Evolutionary conservation across 1,140 invertebrate species (phyloP).

Genomic region (Maniola jurtina): DNA sequence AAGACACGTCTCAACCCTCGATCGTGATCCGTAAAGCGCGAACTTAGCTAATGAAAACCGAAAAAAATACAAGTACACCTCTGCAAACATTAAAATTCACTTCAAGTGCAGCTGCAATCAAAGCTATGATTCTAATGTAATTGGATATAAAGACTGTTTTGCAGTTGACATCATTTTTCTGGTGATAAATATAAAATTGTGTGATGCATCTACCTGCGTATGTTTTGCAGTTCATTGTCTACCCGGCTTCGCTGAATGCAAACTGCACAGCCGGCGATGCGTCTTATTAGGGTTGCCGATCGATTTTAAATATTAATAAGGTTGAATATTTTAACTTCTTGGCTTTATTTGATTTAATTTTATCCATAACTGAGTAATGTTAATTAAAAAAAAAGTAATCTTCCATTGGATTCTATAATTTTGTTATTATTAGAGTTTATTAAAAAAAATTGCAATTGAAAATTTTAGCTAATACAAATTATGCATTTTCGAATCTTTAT

Average conservation of each 20-base stretch:
- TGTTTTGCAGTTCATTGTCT: constrained; percentile 68
- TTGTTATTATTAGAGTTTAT: background rate
- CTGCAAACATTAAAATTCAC: constrained; percentile 39
- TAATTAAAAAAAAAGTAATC: no score
- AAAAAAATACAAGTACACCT: constrained; percentile 71
- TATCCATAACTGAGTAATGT: background rate
- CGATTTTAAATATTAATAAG: constrained; percentile 17
- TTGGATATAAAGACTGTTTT: constrained; percentile 32
- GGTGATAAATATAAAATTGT: constrained; percentile 36
- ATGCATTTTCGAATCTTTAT: no score
- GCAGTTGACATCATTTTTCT: constrained; percentile 5
- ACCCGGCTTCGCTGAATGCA: constrained; percentile 55
- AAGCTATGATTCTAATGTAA: constrained; percentile 22
- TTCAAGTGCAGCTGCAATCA: background rate
- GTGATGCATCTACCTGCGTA: constrained; percentile 65
- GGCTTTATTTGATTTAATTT: background rate
- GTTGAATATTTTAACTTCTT: background rate
- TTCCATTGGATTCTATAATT: no score
- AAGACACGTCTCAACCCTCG: constrained; percentile 64
- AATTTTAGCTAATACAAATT: no score
- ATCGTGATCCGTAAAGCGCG: constrained; percentile 74
- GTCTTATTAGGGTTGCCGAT: constrained; percentile 56
- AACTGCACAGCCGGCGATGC: constrained; percentile 66
- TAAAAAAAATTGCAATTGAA: background rate
- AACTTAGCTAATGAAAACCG: constrained; percentile 76